phyloP scores from a whole-genome alignment of 2,113 vertebrate genomes.

The Glareola pratincola region DNA sequence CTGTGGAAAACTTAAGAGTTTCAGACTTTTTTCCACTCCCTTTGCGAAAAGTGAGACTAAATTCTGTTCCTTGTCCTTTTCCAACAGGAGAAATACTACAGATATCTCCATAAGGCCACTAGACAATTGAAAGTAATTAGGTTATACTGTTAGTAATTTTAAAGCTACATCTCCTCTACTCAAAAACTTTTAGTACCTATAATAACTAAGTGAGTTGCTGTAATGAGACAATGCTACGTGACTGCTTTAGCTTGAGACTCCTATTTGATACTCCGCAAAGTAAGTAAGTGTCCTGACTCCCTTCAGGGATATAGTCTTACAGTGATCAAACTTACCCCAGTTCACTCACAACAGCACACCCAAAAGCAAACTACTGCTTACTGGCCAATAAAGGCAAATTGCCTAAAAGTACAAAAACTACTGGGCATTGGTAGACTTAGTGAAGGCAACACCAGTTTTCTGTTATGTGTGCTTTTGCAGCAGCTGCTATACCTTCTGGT shows the following conservation, averaged over 20 bases:
- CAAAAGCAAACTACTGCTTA: not conserved
- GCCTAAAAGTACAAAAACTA: not conserved
- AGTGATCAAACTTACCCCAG: not conserved
- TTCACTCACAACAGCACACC: not conserved
- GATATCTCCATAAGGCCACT: slow-evolving; percentile 99
- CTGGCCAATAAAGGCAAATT: not conserved
- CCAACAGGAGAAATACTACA: slow-evolving; percentile 93
- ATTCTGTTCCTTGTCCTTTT: slow-evolving; percentile 97
- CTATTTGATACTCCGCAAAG: not conserved
- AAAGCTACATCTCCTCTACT: not conserved
- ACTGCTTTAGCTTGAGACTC: not conserved
- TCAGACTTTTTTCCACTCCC: slow-evolving; percentile 95
- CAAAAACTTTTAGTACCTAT: not conserved
- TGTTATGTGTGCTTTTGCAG: not conserved
- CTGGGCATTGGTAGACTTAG: not conserved
- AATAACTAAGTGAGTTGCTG: not conserved
- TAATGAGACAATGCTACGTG: rapidly evolving
- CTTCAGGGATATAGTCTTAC: not conserved
- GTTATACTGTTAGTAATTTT: not conserved
- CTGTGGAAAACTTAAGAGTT: slow-evolving; percentile 98
- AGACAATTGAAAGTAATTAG: slow-evolving; percentile 40
- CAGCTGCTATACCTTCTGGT: not conserved
- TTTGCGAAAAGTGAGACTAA: slow-evolving; percentile 97
- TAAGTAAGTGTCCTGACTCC: not conserved
- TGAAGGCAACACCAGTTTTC: not conserved